Evolutionary conservation across 2,888 invertebrate genomes (phyloP), one percentile per base, ranked within the genome.

Genomic region (Cordylochernes scorpioides): DNA sequence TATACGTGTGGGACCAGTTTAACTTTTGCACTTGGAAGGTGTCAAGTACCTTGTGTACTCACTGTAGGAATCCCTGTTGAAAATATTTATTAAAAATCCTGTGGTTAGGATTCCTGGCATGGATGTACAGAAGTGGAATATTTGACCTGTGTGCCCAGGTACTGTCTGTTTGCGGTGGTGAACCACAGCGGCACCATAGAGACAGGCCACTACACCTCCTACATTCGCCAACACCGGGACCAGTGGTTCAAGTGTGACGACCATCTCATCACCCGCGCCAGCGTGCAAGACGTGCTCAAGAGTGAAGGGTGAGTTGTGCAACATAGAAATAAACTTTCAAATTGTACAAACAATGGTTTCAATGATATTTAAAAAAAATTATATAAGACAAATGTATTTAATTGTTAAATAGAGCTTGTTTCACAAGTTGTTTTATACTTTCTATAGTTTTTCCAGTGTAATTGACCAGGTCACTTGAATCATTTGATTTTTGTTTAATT

Each of bases 161-260:
- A 91, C 54, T 77, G 78, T 0, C 54, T 94, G 42, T 91, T 88
- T 58, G 91, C 88, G 12, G 94, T 97, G 28, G 82, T 97, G 30
- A 91, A 88, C 52, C 94, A 97, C 52, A 62, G 72, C 44, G 94
- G 94, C 0, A 75, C 77, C 3, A 62, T 86, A 33, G 80, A 86
- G 49, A 71, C 72, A 3, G 94, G 94, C 0, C 86, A 97, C 55
- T 97, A 94, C 51, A 84, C 80, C 17, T 82, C 86, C 8, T 94
- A 73, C 52, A 77, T 97, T 39, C 62, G 88, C n/a, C 84, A 86
- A 51, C 75, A 80, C 57, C 65, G 71, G 43, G 71, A 77, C 43
- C 69, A 69, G 49, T 86, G 86, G 86, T 94, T 80, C 53, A 80
- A 84, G 51, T 94, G 94, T 55, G 84, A 94, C 52, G 94, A 97